Evolutionary conservation across 2,888 invertebrate species (phyloP).

Genomic region (Drosophila pseudotakahashii): DNA sequence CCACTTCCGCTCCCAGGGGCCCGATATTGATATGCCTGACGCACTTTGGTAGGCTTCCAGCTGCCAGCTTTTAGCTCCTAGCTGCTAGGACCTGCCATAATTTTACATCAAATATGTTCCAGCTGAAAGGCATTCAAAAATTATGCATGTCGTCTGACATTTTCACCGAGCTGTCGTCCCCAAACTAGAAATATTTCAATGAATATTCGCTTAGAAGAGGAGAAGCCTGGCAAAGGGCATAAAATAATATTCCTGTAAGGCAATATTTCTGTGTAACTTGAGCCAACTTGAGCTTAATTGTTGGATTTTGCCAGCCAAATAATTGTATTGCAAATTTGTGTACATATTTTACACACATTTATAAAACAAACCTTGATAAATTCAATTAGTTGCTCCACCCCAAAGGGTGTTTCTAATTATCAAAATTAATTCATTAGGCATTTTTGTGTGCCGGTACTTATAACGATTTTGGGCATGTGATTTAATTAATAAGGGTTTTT

Average conservation of each 20-base stretch:
- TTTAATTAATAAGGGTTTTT: conserved; percentile 1
- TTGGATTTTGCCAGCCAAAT: not conserved
- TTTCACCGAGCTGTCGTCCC: not conserved
- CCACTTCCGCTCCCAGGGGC: conserved; percentile 16
- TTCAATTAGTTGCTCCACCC: not conserved
- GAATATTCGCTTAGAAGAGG: not conserved
- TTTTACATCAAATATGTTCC: conserved; percentile 2
- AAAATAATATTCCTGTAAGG: not conserved
- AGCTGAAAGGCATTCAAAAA: conserved; percentile 5
- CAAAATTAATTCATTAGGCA: not conserved
- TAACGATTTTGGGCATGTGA: not conserved
- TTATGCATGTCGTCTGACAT: conserved; percentile 18
- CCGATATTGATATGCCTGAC: conserved; percentile 4
- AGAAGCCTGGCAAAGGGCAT: not conserved
- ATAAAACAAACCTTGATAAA: not conserved
- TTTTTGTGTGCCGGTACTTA: no score
- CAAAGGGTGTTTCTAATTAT: not conserved
- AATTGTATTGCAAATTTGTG: not conserved
- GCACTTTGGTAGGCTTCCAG: conserved; percentile 1
- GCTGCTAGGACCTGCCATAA: conserved; percentile 1
- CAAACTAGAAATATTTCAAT: not conserved
- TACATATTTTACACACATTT: not conserved
- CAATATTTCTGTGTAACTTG: not conserved
- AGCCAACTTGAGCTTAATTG: not conserved
- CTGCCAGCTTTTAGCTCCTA: no score